phyloP scores from a whole-genome alignment of 2,797 vertebrate genomes.

The Gymnothorax reevesii region DNA sequence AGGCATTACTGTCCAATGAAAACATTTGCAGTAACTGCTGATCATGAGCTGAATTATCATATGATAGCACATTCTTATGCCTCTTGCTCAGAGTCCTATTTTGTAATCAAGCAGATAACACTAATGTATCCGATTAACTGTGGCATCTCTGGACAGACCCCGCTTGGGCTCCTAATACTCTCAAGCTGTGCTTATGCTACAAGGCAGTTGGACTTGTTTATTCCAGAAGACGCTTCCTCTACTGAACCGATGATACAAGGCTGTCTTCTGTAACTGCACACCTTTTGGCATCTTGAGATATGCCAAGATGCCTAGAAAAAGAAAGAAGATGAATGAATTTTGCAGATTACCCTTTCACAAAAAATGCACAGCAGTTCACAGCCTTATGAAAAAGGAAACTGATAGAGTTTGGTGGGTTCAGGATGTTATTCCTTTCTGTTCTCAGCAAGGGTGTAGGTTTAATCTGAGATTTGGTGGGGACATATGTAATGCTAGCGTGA shows the following conservation, averaged over 20 bases:
- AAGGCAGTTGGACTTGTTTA: conserved; percentile 31
- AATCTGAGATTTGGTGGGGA: no score
- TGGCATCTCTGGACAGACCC: conserved; percentile 33
- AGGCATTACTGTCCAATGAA: conserved; percentile 21
- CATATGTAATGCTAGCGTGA: no score
- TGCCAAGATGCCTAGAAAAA: no score
- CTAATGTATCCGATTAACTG: conserved; percentile 13
- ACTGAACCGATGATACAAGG: conserved; percentile 34
- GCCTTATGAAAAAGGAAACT: neutral
- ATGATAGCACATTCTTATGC: neutral
- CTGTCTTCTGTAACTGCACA: conserved; percentile 1
- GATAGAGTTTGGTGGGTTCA: neutral
- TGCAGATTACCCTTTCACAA: neutral
- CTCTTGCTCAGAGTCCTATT: neutral
- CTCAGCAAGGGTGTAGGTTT: no score
- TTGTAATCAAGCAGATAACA: conserved; percentile 2
- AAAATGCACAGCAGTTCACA: neutral
- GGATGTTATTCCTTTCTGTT: neutral
- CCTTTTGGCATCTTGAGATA: neutral
- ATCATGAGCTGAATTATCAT: neutral
- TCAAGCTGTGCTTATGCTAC: conserved; percentile 34
- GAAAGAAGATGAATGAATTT: neutral
- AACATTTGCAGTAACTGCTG: conserved; percentile 14
- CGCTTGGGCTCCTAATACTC: conserved; percentile 36
- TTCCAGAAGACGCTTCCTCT: conserved; percentile 51